phyloP scores from a whole-genome alignment of 2,113 vertebrate species.

The Polyodon spathula region DNA sequence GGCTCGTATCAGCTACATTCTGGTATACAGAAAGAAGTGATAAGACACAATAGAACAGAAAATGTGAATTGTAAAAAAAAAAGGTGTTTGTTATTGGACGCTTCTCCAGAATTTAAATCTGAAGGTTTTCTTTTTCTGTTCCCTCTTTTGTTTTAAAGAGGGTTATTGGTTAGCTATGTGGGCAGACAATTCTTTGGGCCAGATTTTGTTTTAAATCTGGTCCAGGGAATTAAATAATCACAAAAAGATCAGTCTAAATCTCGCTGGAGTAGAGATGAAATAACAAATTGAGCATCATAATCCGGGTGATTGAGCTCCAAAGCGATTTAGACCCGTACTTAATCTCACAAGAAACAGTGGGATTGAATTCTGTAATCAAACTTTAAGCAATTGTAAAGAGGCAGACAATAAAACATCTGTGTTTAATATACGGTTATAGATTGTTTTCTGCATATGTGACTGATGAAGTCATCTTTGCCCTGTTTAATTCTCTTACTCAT shows the following conservation, averaged over 20 bases:
- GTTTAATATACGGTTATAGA: constrained; percentile 13
- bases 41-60: too few relatives aligned
- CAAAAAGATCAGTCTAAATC: constrained; percentile 31
- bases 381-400: constrained; percentile 7
- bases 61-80: too few relatives aligned
- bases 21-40: too few relatives aligned
- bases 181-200: constrained; percentile 18
- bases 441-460: background rate
- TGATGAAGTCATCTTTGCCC: background rate
- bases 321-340: constrained; percentile 38
- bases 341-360: constrained; percentile 19
- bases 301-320: constrained; percentile 39
- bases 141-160: background rate
- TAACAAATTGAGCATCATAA: constrained; percentile 33
- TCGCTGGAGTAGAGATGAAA: constrained; percentile 32
- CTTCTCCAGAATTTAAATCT: too few relatives aligned
- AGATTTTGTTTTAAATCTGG: constrained; percentile 25
- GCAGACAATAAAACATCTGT: constrained; percentile 16
- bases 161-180: constrained; percentile 17
- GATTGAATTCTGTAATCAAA: constrained; percentile 22
- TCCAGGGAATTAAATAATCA: constrained; percentile 31
- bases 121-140: background rate
- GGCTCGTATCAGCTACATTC: too few relatives aligned
- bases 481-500: background rate
- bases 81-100: too few relatives aligned